phyloP scores from a whole-genome alignment of 2,113 vertebrate genomes.

The Pteronura brasiliensis region DNA sequence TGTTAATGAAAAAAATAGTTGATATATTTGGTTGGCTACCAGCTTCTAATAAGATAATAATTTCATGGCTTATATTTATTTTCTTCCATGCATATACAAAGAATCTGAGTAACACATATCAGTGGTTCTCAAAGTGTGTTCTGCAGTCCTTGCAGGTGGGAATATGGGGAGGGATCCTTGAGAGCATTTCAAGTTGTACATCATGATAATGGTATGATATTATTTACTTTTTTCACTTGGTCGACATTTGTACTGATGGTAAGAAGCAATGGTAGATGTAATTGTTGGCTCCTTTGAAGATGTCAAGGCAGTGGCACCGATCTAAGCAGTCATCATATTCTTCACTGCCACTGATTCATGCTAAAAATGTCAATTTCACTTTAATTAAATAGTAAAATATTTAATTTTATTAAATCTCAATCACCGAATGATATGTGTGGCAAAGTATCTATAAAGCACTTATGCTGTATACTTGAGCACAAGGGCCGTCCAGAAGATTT shows the following conservation, averaged over 20 bases:
- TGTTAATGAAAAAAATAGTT: neutral
- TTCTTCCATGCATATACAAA: neutral
- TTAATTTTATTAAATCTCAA: neutral
- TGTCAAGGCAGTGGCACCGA: neutral
- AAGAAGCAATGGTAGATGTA: neutral
- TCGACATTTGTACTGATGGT: neutral
- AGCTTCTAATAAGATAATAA: conserved; percentile 30
- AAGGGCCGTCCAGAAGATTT: neutral
- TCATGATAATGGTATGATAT: neutral
- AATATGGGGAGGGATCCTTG: neutral
- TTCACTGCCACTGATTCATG: neutral
- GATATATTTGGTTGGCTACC: neutral
- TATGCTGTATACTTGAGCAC: neutral
- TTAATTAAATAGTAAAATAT: neutral
- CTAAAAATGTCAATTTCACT: neutral
- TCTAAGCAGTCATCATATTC: neutral
- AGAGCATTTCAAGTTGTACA: neutral
- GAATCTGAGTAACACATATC: neutral
- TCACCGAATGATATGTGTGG: neutral
- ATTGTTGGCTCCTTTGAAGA: neutral
- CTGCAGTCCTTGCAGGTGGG: neutral
- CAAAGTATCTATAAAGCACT: neutral
- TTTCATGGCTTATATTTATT: conserved; percentile 2
- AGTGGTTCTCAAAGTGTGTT: neutral
- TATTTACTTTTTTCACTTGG: neutral